Evolutionary conservation across 2,888 invertebrate genomes (phyloP).

Genomic region (Timema podura): DNA sequence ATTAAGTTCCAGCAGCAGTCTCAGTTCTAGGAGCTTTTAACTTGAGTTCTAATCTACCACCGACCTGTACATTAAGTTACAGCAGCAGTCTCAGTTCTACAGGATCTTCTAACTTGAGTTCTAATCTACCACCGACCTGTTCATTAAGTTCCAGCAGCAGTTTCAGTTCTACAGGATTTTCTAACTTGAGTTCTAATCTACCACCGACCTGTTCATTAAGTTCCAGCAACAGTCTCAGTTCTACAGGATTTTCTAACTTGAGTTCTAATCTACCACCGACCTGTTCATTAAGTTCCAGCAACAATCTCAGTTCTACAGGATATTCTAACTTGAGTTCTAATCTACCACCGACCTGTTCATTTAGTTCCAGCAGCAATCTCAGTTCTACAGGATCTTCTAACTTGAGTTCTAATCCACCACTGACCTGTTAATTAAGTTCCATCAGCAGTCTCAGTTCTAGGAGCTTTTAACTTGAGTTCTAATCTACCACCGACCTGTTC

Average conservation of each 20-base stretch:
- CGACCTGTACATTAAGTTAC: constrained; percentile 80
- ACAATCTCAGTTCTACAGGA: constrained; percentile 74
- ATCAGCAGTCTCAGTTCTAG: constrained; percentile 77
- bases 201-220: constrained; percentile 71
- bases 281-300: constrained; percentile 85
- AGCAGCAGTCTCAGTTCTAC: constrained; percentile 79
- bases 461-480: too few relatives aligned
- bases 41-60: too few relatives aligned
- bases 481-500: constrained; percentile 59
- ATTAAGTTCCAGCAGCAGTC: constrained; percentile 79
- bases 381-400: constrained; percentile 75
- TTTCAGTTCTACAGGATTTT: constrained; percentile 77
- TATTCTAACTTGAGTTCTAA: constrained; percentile 52
- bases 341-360: constrained; percentile 62
- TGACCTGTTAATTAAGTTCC: constrained; percentile 80
- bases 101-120: constrained; percentile 57
- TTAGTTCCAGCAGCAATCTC: constrained; percentile 78
- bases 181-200: constrained; percentile 39
- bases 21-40: constrained; percentile 56
- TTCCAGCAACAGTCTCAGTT: constrained; percentile 79
- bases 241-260: constrained; percentile 66
- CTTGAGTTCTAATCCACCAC: too few relatives aligned
- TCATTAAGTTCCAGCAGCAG: constrained; percentile 84
- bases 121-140: constrained; percentile 51
- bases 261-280: constrained; percentile 39